A percentile compares a stretch with the other conserved stretches of the same genome.
phyloP scores from a whole-genome alignment of 2,797 vertebrate species.

The Liparis tanakae region DNA sequence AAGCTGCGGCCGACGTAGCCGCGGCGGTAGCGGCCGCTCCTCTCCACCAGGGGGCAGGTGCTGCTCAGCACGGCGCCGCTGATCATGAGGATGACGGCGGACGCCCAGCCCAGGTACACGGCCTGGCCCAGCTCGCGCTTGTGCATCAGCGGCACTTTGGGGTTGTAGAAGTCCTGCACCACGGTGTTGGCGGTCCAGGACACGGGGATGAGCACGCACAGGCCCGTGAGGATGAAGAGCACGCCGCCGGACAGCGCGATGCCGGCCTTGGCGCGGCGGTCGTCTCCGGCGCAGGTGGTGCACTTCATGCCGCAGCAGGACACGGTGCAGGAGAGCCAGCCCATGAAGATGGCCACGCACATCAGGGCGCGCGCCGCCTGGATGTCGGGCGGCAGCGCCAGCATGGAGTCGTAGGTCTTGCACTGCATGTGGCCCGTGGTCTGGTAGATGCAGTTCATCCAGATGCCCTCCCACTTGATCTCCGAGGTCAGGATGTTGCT shows the following conservation, averaged over 20 bases:
- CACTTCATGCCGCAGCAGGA: conserved; percentile 89
- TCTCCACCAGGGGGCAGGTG: conserved; percentile 83
- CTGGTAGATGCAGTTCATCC: conserved; percentile 89
- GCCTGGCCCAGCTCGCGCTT: conserved; percentile 87
- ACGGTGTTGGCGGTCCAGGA: conserved; percentile 88
- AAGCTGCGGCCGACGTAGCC: conserved; percentile 82
- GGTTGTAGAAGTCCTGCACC: conserved; percentile 86
- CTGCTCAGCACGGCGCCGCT: conserved; percentile 85
- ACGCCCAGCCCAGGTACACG: conserved; percentile 85
- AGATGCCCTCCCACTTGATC: conserved; percentile 88
- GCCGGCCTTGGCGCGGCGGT: conserved; percentile 84
- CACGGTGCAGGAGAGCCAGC: conserved; percentile 88
- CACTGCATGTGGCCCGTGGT: conserved; percentile 88
- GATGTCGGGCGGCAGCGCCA: conserved; percentile 83
- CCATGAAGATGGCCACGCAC: conserved; percentile 86
- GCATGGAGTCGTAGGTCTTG: conserved; percentile 86
- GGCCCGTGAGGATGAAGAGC: conserved; percentile 85
- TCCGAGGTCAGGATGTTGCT: conserved; percentile 86
- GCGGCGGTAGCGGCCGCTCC: conserved; percentile 69
- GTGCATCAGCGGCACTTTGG: conserved; percentile 81
- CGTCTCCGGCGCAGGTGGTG: conserved; percentile 86
- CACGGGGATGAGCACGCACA: conserved; percentile 84
- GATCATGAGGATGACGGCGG: conserved; percentile 84
- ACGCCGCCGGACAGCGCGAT: conserved; percentile 83
- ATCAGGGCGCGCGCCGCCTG: conserved; percentile 86